A percentile compares a stretch with the other conserved stretches of the same genome.
Evolutionary conservation across 2,888 invertebrate genomes (phyloP).

Genomic region (Thereva nobilitata): DNA sequence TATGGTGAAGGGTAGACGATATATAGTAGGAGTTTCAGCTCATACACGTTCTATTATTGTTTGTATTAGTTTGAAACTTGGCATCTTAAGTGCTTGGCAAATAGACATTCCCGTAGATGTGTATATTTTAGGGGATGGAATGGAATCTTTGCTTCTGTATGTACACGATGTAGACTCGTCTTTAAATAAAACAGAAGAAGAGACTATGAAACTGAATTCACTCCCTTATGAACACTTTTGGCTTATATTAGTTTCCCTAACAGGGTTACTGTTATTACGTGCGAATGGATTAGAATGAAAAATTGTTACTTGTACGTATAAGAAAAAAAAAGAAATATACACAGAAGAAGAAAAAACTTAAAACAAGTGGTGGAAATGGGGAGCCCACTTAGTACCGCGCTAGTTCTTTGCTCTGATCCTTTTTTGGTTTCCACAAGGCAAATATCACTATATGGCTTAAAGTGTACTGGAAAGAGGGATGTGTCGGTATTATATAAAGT

Average conservation of each 20-base stretch:
- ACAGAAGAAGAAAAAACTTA: too few species aligned
- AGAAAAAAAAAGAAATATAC: too few species aligned
- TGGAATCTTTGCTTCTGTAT: constrained; percentile 34
- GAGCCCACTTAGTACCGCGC: too few species aligned
- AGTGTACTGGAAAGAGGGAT: constrained; percentile 11
- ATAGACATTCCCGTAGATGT: constrained; percentile 49
- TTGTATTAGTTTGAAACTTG: constrained; percentile 55
- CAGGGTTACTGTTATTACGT: constrained; percentile 17
- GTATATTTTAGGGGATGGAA: constrained; percentile 44
- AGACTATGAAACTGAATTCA: constrained; percentile 14
- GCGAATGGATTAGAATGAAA: neutral
- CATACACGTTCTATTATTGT: constrained; percentile 48
- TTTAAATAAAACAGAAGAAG: constrained; percentile 15
- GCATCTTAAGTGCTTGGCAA: constrained; percentile 55
- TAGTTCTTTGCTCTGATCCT: too few species aligned
- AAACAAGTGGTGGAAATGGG: too few species aligned
- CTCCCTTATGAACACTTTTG: constrained; percentile 24
- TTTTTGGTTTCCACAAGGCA: neutral
- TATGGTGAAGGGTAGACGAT: constrained; percentile 12
- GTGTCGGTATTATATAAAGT: neutral
- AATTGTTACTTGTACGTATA: too few species aligned
- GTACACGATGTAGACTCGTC: constrained; percentile 15
- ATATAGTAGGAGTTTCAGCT: constrained; percentile 40
- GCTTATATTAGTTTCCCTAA: constrained; percentile 30
- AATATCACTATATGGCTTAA: constrained; percentile 12